Evolutionary conservation across 2,113 vertebrate genomes (phyloP).

Genomic region (Gadus chalcogrammus): DNA sequence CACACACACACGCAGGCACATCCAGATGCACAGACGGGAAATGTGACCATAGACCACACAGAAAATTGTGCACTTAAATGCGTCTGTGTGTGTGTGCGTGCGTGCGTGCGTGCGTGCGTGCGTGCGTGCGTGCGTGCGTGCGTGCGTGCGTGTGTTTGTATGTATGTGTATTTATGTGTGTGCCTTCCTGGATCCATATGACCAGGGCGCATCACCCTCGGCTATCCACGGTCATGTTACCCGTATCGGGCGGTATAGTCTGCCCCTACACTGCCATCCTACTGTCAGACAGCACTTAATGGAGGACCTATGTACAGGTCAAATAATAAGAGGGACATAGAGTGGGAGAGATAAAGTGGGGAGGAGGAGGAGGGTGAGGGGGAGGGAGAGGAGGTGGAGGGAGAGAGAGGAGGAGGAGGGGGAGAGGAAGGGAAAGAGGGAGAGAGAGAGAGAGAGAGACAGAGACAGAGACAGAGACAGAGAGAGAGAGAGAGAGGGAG

Average conservation of each 20-base stretch:
- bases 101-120: neutral
- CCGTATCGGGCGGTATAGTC: neutral
- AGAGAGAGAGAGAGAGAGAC: too few species aligned
- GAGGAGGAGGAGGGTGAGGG: neutral
- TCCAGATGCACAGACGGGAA: neutral
- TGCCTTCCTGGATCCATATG: too few species aligned
- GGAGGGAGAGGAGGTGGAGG: slow-evolving; percentile 30
- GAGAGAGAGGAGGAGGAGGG: slow-evolving; percentile 1
- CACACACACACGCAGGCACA: neutral
- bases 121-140: neutral
- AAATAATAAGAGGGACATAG: neutral
- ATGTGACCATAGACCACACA: neutral
- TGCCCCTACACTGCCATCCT: too few species aligned
- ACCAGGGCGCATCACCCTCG: too few species aligned
- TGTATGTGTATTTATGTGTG: too few species aligned
- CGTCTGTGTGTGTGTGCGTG: neutral
- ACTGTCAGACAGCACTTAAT: too few species aligned
- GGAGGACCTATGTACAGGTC: neutral
- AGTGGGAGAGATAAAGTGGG: neutral
- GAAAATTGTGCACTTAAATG: neutral
- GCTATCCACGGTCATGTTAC: neutral
- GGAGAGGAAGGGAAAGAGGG: neutral
- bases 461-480: too few species aligned
- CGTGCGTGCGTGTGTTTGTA: neutral
- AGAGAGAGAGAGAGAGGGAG: too few species aligned